Base-by-base conservation (phyloP, 1,140 invertebrate species). In the Harpegnathos saltator region DNA sequence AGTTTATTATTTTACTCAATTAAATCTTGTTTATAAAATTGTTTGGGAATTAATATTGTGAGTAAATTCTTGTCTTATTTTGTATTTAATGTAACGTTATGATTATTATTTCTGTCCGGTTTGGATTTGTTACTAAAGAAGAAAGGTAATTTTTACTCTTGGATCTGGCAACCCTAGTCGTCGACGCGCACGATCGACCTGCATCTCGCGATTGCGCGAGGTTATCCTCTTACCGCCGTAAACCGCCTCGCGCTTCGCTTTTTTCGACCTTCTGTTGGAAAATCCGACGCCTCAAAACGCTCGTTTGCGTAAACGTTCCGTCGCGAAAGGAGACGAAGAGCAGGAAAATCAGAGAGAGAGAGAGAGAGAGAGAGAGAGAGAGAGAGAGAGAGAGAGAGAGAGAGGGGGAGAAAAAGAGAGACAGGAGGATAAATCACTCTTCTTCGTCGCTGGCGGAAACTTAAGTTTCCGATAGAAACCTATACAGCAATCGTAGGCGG, bases 361-460 rank as follows among this genome's bases (percentile, higher is more conserved):
- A 9, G 61, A 33, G 33, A 38, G 17, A 63, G 29, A 33, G 19
- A 38, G 61, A 63, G 61, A 63, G 29, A 63, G 61, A 38, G 29
- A 63, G 61, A 65, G n/a, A n/a, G n/a, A 9, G 29, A 61, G n/a
- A 38, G 1, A 5, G 38, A 11, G n/a, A 63, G 61, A 9, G 61
- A 33, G 33, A 38, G 17, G 33, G 29, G n/a, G 19, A 38, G 61
- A 63, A 26, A 63, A 17, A 63, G 61, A 38, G 29, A 63, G 61
- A 65, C 54, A 61, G 24, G 54, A 9, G 24, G 26, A 69, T 58
- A 71, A 69, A 80, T 80, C 75, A 80, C 54, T 71, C 54, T 63
- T 65, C 73, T 80, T 69, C 75, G 69, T 80, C 75, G 65, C 52
- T 58, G 69, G 7, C 75, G 65, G 75, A 80, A 80, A 38, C 69